Evolutionary conservation across 1,140 invertebrate genomes (phyloP).

Genomic region (Scaptodrosophila lebanonensis): DNA sequence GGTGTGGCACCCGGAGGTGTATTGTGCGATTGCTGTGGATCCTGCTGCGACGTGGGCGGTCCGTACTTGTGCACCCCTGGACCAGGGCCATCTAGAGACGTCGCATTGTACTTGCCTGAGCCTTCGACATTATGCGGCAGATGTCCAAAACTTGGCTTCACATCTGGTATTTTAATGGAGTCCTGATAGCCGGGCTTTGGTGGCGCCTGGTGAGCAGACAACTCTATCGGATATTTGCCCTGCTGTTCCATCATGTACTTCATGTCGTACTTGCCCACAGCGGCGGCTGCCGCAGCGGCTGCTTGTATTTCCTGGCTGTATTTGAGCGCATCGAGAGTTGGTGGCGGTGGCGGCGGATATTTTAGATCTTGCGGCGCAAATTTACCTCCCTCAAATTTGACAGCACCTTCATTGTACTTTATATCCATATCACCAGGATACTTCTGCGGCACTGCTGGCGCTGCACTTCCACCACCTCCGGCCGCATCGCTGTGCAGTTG

Average conservation of each 20-base stretch:
- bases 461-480: constrained; percentile 6
- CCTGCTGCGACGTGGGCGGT: constrained; percentile 24
- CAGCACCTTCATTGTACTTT: constrained; percentile 54
- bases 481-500: constrained; percentile 59
- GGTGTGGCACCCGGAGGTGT: constrained; percentile 59
- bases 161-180: constrained; percentile 66
- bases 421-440: constrained; percentile 70
- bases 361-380: constrained; percentile 69
- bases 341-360: constrained; percentile 61
- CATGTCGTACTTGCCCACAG: constrained; percentile 72
- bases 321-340: constrained; percentile 58
- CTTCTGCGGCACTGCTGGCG: constrained; percentile 48
- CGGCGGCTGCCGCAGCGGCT: constrained; percentile 47
- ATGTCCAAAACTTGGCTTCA: constrained; percentile 61
- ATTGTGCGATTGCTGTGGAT: constrained; percentile 37
- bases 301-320: constrained; percentile 76
- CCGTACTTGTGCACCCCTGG: constrained; percentile 56
- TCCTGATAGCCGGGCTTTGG: constrained; percentile 59
- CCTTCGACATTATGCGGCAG: constrained; percentile 47
- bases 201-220: constrained; percentile 33
- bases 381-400: constrained; percentile 49
- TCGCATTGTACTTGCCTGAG: constrained; percentile 7
- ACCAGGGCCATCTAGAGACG: constrained; percentile 26
- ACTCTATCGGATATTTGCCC: constrained; percentile 61
- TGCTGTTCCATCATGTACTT: constrained; percentile 73